phyloP scores from a whole-genome alignment of 2,113 vertebrate species.

The Meriones unguiculatus region DNA sequence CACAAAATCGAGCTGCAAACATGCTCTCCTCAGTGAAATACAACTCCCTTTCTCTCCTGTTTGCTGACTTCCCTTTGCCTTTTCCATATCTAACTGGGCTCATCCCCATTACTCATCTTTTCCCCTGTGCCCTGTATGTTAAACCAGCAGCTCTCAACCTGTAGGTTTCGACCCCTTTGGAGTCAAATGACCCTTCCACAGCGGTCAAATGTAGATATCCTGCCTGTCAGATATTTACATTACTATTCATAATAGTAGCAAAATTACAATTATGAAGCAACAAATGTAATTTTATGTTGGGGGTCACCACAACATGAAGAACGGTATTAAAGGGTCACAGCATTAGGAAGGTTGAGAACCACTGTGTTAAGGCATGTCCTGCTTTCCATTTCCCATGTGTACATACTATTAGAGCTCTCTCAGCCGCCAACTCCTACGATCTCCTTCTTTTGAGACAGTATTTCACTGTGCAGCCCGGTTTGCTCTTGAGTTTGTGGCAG shows the following conservation, averaged over 20 bases:
- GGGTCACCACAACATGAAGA: neutral
- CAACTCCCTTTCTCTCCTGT: neutral
- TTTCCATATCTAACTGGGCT: neutral
- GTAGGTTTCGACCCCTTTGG: neutral
- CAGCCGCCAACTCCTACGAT: neutral
- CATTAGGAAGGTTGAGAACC: neutral
- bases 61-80: slow-evolving; percentile 47
- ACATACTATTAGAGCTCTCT: neutral
- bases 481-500: neutral
- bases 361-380: neutral
- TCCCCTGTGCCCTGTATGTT: neutral
- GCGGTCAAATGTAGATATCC: neutral
- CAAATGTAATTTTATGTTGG: neutral
- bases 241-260: neutral
- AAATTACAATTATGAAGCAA: neutral
- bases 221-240: neutral
- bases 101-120: neutral
- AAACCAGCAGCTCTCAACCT: neutral
- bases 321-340: neutral
- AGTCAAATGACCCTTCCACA: neutral
- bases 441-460: neutral
- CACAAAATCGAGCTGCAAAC: neutral
- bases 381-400: neutral
- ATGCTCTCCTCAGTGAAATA: slow-evolving; percentile 21
- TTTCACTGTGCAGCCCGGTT: neutral